phyloP scores from a whole-genome alignment of 2,797 vertebrate genomes.

The Crotalus adamanteus region DNA sequence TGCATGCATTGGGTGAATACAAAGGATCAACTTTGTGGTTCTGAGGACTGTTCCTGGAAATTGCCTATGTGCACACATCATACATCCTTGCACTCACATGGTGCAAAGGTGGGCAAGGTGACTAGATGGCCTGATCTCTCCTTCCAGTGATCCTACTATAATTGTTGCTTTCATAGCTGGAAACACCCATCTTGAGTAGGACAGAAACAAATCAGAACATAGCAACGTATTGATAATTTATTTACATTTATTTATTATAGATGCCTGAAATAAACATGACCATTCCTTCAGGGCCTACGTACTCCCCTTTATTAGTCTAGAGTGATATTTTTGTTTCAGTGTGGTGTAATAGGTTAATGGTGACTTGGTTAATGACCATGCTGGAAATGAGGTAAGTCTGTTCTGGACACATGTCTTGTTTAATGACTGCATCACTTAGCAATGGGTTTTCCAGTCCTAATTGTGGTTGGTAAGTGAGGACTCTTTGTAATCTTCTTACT shows the following conservation, averaged over 20 bases:
- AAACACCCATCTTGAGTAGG: not conserved
- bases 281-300: not conserved
- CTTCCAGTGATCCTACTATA: not conserved
- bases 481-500: not conserved
- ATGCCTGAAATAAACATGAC: not conserved
- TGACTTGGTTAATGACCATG: not conserved
- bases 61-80: not conserved
- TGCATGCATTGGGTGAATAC: not conserved
- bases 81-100: not conserved
- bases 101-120: not conserved
- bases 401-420: not conserved
- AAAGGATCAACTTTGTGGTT: not conserved
- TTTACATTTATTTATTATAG: not conserved
- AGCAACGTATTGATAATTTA: not conserved
- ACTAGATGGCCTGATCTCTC: not conserved
- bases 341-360: not conserved
- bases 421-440: not conserved
- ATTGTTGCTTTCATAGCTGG: not conserved
- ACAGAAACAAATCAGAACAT: not conserved
- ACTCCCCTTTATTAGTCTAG: not conserved
- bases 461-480: not conserved
- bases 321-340: not conserved
- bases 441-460: too few relatives aligned
- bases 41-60: not conserved
- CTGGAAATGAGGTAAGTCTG: not conserved